A percentile compares a stretch with the other conserved stretches of the same genome.
Evolutionary conservation across 1,140 invertebrate genomes (phyloP).

Genomic region (Globodera ellingtonae): DNA sequence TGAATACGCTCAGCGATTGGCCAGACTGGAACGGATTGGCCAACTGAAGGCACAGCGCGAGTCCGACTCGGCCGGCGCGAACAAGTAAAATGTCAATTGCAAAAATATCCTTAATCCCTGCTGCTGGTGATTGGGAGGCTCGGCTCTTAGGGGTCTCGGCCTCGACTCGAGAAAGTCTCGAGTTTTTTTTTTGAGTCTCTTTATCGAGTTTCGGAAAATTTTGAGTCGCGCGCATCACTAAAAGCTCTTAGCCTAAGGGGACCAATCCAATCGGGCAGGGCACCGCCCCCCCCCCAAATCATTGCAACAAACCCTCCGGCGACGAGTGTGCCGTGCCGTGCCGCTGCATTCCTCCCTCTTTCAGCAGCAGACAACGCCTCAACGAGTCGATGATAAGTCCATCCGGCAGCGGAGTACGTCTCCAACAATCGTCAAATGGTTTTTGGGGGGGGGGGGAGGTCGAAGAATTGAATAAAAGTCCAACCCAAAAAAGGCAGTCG

Average conservation of each 20-base stretch:
- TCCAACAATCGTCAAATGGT: constrained; percentile 18
- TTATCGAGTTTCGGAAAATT: constrained; percentile 5
- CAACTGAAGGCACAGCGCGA: constrained; percentile 71
- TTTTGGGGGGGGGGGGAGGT: constrained; percentile 9
- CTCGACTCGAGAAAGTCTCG: constrained; percentile 23
- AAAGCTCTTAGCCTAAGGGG: too few species aligned
- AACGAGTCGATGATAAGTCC: not conserved
- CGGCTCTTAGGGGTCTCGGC: not conserved
- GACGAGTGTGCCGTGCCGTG: too few species aligned
- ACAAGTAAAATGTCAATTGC: constrained; percentile 4
- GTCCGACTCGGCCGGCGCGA: constrained; percentile 47
- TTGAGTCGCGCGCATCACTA: not conserved
- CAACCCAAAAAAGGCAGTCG: constrained; percentile 16
- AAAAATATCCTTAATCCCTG: too few species aligned
- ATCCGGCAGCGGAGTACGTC: not conserved
- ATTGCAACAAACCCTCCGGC: too few species aligned
- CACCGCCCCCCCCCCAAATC: too few species aligned
- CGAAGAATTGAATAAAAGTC: not conserved
- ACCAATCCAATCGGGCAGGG: too few species aligned
- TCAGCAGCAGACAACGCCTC: too few species aligned
- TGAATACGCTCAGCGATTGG: constrained; percentile 78
- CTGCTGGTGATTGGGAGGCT: too few species aligned
- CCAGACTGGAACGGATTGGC: constrained; percentile 79
- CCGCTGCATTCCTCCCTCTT: too few species aligned
- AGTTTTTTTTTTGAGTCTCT: constrained; percentile 26